phyloP scores from a whole-genome alignment of 2,888 invertebrate species.

The Notocelia uddmanniana region DNA sequence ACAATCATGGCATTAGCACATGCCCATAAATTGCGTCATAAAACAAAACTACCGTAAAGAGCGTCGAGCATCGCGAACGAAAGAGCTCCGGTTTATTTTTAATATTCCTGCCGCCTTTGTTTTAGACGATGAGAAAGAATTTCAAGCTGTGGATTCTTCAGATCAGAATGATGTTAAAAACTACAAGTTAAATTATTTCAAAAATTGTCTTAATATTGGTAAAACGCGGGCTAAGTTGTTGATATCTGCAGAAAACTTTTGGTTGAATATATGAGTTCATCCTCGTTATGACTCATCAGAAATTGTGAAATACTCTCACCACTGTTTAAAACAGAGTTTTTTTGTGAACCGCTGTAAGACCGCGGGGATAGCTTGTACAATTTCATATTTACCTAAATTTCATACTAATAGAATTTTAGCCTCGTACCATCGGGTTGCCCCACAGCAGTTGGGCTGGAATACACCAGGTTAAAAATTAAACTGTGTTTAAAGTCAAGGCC shows the following conservation, averaged over 20 bases:
- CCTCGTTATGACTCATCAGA: not conserved
- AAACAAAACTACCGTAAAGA: constrained; percentile 21
- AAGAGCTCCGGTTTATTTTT: constrained; percentile 4
- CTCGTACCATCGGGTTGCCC: too few species aligned
- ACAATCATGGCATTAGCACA: not conserved
- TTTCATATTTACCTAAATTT: too few species aligned
- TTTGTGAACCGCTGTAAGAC: too few species aligned
- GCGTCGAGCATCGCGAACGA: not conserved
- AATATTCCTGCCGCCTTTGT: not conserved
- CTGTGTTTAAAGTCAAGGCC: too few species aligned
- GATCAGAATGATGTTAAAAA: constrained; percentile 4
- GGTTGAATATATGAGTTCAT: not conserved
- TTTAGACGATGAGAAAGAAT: not conserved
- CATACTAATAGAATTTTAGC: too few species aligned
- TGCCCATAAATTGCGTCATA: constrained; percentile 15
- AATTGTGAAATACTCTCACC: not conserved
- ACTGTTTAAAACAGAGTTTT: not conserved
- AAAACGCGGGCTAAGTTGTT: too few species aligned
- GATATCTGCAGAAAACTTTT: not conserved
- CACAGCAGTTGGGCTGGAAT: too few species aligned
- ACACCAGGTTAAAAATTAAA: too few species aligned
- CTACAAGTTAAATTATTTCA: constrained; percentile 1
- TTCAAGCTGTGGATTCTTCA: not conserved
- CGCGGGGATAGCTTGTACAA: too few species aligned
- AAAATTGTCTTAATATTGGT: not conserved